These are phyloP conservation scores for Halichoeres trimaculatus DNA, from an alignment of 2,113 vertebrate species.

Conservation along the genomic window DNA sequence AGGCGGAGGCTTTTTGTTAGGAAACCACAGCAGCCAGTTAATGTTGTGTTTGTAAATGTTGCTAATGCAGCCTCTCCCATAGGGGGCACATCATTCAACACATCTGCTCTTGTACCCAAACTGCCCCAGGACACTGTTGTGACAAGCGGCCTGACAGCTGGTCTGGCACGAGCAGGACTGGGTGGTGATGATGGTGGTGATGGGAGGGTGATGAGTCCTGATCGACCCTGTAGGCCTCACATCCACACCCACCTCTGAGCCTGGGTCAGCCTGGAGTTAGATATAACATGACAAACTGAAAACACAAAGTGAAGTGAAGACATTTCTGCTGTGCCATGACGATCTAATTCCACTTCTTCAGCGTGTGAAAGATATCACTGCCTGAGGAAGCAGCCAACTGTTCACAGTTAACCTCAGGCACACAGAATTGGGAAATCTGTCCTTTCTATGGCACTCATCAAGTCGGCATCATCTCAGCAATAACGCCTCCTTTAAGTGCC, in stretches of 20 bases:
- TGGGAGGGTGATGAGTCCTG: neutral
- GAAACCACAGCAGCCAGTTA: neutral
- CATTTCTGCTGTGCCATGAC: too few relatives aligned
- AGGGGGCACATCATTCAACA: constrained; percentile 33
- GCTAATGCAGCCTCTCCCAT: constrained; percentile 22
- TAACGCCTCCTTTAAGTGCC: neutral
- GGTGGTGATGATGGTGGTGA: neutral
- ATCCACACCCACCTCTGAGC: constrained; percentile 42
- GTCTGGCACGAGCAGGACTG: constrained; percentile 25
- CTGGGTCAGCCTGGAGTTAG: constrained; percentile 20
- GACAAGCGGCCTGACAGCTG: constrained; percentile 50
- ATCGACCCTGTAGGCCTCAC: constrained; percentile 14
- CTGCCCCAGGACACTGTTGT: constrained; percentile 37
- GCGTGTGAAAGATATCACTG: too few relatives aligned
- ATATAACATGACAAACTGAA: constrained; percentile 13
- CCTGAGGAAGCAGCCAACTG: neutral
- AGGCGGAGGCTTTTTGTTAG: neutral
- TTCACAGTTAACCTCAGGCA: too few relatives aligned
- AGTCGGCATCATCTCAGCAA: neutral
- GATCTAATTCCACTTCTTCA: neutral
- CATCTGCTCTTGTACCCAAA: constrained; percentile 54
- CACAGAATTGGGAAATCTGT: neutral
- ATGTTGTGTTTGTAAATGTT: too few relatives aligned
- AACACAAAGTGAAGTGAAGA: neutral
- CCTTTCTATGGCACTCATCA: neutral